Evolutionary conservation across 2,797 vertebrate genomes (phyloP).

Genomic region (Mus minutoides): DNA sequence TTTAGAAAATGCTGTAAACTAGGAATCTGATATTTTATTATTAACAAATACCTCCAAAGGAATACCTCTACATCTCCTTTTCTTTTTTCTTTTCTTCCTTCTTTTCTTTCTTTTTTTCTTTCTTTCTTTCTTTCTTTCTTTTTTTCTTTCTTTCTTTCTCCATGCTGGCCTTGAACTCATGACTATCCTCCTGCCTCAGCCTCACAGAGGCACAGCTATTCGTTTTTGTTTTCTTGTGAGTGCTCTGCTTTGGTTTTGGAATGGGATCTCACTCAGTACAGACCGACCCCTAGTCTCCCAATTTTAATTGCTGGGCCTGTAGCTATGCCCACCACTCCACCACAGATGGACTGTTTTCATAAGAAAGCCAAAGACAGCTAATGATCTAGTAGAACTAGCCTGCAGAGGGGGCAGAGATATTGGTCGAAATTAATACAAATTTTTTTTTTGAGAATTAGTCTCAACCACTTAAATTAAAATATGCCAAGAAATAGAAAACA

Average conservation of each 20-base stretch:
- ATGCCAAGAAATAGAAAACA: constrained; percentile 20
- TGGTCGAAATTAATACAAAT: background rate
- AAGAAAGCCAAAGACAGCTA: constrained; percentile 5
- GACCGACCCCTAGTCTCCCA: background rate
- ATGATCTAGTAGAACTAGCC: constrained; percentile 2
- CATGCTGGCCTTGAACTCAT: background rate
- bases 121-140: too few species aligned
- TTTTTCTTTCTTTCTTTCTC: too few species aligned
- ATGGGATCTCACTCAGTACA: background rate
- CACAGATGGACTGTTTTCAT: background rate
- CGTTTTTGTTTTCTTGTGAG: background rate
- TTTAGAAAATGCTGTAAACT: constrained; percentile 36
- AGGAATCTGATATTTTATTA: constrained; percentile 3
- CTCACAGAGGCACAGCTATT: too few species aligned
- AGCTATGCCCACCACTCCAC: background rate
- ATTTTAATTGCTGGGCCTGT: background rate
- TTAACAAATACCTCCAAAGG: background rate
- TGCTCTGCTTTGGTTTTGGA: background rate
- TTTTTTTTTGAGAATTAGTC: background rate
- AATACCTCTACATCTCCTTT: background rate
- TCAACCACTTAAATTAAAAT: constrained; percentile 1
- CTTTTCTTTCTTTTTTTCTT: background rate
- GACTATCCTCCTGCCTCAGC: background rate
- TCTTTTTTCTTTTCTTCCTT: background rate
- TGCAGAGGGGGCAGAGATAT: background rate